A percentile compares a stretch with the other conserved stretches of the same genome.
Conservation (phyloP, 2,888 invertebrate species). For the Netelia fuscicornis region DNA sequence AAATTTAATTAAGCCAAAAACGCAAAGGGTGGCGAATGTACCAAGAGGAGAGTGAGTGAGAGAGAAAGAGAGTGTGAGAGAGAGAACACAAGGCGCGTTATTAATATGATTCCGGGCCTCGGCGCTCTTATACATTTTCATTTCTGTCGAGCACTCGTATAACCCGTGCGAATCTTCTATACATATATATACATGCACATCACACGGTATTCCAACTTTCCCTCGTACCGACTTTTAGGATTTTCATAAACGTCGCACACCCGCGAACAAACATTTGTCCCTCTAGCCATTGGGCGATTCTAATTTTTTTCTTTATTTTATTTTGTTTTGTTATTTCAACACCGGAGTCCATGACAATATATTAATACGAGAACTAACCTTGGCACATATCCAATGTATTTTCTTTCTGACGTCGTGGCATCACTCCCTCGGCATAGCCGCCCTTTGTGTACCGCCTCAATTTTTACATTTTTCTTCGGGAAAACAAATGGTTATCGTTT, state of each 20-base stretch:
- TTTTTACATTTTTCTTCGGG: constrained; percentile 70
- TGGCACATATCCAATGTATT: background rate
- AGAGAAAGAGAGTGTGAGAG: constrained; percentile 20
- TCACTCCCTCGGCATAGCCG: background rate
- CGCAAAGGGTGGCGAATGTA: constrained; percentile 3
- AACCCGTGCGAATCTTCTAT: constrained; percentile 68
- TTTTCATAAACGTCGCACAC: constrained; percentile 71
- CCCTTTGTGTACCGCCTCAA: background rate
- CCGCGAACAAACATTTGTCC: constrained; percentile 44
- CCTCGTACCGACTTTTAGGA: constrained; percentile 61
- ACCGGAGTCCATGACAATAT: constrained; percentile 22
- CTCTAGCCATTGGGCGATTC: constrained; percentile 43
- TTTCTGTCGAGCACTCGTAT: constrained; percentile 70
- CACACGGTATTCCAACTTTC: constrained; percentile 54
- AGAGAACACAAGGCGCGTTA: constrained; percentile 74
- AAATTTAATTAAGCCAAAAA: constrained; percentile 81
- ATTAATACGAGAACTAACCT: background rate
- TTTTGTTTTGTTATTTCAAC: constrained; percentile 24
- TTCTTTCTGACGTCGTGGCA: background rate
- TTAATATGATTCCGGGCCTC: constrained; percentile 80
- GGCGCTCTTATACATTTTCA: constrained; percentile 78
- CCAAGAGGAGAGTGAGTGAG: constrained; percentile 61
- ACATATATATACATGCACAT: background rate
- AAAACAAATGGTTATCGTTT: constrained; percentile 84
- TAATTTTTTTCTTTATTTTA: constrained; percentile 13